Evolutionary conservation across 2,797 vertebrate genomes (phyloP).

Genomic region (Fringilla coelebs): DNA sequence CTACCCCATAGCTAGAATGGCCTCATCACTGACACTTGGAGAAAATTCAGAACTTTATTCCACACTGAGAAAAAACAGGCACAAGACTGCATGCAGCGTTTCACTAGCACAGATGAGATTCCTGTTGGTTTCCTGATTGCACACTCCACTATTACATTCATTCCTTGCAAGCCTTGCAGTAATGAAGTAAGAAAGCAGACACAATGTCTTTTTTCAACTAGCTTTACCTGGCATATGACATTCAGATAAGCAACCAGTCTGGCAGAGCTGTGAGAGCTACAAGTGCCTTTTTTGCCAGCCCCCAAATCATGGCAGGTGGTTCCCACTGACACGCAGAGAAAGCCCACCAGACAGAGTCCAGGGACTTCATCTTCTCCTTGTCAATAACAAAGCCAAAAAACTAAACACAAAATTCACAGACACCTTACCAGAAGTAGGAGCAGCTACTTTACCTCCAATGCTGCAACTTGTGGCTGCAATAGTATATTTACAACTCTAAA

Average conservation of each 20-base stretch:
- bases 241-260: not conserved
- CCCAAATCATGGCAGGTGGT: not conserved
- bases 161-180: not conserved
- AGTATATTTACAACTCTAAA: not conserved
- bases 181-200: not conserved
- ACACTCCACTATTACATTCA: accelerated
- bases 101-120: not conserved
- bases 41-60: not conserved
- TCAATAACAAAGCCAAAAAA: not conserved
- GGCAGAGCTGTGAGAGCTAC: not conserved
- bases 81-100: not conserved
- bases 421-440: not conserved
- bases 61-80: not conserved
- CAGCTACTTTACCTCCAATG: not conserved
- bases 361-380: not conserved
- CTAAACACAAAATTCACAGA: not conserved
- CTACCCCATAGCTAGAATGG: not conserved
- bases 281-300: not conserved
- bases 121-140: not conserved
- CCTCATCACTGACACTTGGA: not conserved
- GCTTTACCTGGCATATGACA: not conserved
- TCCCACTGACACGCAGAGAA: not conserved
- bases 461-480: not conserved
- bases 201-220: not conserved
- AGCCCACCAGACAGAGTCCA: not conserved